phyloP scores from a whole-genome alignment of 2,888 invertebrate species.

The Lobophora halterata region DNA sequence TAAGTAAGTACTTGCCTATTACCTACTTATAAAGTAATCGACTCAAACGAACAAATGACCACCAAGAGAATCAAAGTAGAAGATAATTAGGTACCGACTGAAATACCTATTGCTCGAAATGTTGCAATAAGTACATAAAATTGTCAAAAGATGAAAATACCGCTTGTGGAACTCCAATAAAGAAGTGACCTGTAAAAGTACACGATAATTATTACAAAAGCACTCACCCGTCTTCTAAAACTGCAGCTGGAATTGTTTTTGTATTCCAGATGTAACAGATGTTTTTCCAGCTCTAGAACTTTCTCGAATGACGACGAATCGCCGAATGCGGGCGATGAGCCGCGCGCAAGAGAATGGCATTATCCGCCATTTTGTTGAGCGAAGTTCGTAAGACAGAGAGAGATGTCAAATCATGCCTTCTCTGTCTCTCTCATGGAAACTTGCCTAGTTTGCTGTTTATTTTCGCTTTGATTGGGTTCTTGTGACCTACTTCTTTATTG shows the following conservation, averaged over 20 bases:
- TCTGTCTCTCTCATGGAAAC: constrained; percentile 12
- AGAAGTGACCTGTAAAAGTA: constrained; percentile 14
- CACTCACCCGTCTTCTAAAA: constrained; percentile 26
- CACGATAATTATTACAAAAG: neutral
- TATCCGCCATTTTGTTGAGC: constrained; percentile 65
- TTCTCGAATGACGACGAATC: constrained; percentile 44
- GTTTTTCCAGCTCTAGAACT: constrained; percentile 36
- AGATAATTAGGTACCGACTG: too few species aligned
- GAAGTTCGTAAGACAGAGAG: constrained; percentile 50
- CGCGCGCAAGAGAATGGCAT: constrained; percentile 34
- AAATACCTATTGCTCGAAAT: too few species aligned
- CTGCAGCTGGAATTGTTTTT: neutral
- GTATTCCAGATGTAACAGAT: constrained; percentile 18
- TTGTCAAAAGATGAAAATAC: neutral
- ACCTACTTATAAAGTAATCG: too few species aligned
- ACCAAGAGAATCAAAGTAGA: too few species aligned
- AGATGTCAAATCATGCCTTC: constrained; percentile 31
- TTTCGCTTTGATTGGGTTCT: constrained; percentile 2
- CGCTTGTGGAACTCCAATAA: constrained; percentile 8
- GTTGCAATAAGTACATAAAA: too few species aligned
- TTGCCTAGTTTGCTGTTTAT: neutral
- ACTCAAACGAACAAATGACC: too few species aligned
- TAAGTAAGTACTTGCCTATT: too few species aligned
- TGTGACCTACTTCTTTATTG: constrained; percentile 21
- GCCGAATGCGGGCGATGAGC: constrained; percentile 40